Percentiles rank a stretch among this genome's conserved stretches.
phyloP scores from a whole-genome alignment of 1,140 invertebrate species.

The Ips nitidus region DNA sequence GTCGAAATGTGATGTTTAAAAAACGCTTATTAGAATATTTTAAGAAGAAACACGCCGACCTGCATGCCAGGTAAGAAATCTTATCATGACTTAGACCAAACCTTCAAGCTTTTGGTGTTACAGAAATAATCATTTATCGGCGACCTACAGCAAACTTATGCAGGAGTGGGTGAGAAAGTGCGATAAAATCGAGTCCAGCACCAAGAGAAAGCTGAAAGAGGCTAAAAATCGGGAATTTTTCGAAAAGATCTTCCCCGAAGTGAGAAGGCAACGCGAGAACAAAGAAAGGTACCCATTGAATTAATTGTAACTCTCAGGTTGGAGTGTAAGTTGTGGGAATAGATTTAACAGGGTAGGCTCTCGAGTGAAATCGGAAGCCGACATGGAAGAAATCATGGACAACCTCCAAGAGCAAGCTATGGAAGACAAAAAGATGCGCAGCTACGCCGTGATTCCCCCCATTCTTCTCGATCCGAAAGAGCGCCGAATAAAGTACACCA shows the following conservation, averaged over 20 bases:
- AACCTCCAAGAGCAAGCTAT: constrained; percentile 88
- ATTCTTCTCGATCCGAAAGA: constrained; percentile 78
- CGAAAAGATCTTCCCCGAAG: constrained; percentile 95
- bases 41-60: constrained; percentile 74
- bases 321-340: no score
- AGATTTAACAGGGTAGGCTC: constrained; percentile 86
- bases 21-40: constrained; percentile 78
- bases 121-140: constrained; percentile 72
- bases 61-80: constrained; percentile 59
- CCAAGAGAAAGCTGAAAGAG: constrained; percentile 87
- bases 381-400: constrained; percentile 97
- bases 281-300: constrained; percentile 84
- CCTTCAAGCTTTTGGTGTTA: not conserved
- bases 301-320: no score
- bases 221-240: constrained; percentile 92
- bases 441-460: constrained; percentile 94
- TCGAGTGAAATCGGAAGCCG: constrained; percentile 94
- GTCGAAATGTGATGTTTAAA: constrained; percentile 75
- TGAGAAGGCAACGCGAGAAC: constrained; percentile 95
- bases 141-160: constrained; percentile 85
- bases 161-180: constrained; percentile 88
- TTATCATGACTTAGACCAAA: not conserved
- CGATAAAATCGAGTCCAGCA: constrained; percentile 80
- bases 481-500: constrained; percentile 73
- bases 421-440: constrained; percentile 97